A percentile compares a stretch with the other conserved stretches of the same genome.
These are phyloP conservation scores for Enteromius treurensis DNA, from an alignment of 2,797 vertebrate genomes.

Conservation along the genomic window DNA sequence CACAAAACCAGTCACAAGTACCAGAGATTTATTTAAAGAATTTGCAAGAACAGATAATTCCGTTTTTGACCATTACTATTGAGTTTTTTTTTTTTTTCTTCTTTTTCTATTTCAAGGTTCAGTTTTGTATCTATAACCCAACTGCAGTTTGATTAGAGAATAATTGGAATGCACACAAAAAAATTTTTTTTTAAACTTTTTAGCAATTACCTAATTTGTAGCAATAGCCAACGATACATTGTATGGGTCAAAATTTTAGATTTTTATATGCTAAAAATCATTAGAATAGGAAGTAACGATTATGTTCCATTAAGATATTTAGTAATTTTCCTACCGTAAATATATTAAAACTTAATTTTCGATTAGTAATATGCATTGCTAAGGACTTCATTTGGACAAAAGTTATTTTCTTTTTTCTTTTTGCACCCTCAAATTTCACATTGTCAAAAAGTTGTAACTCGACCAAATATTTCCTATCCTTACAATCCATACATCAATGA, in stretches of 20 bases:
- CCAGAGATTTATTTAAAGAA: not conserved
- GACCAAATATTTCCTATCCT: not conserved
- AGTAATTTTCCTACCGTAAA: not conserved
- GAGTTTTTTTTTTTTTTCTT: too few species aligned
- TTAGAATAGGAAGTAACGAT: not conserved
- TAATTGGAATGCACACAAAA: too few species aligned
- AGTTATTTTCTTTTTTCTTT: not conserved
- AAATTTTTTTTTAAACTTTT: too few species aligned
- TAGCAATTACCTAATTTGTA: not conserved
- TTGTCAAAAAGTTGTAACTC: not conserved
- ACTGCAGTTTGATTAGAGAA: too few species aligned
- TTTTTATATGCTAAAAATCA: not conserved
- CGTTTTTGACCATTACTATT: too few species aligned
- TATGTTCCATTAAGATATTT: not conserved
- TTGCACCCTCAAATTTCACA: not conserved
- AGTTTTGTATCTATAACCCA: too few species aligned
- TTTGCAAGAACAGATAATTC: too few species aligned
- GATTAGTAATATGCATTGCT: not conserved
- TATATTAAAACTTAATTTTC: not conserved
- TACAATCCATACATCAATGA: too few species aligned
- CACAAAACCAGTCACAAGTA: not conserved
- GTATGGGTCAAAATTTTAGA: not conserved
- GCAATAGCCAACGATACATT: not conserved
- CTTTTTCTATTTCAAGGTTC: too few species aligned
- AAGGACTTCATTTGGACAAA: not conserved